Percentiles rank a stretch among this genome's conserved stretches.
Evolutionary conservation across 2,888 invertebrate species (phyloP).

Genomic region (Cosmopolites sordidus): DNA sequence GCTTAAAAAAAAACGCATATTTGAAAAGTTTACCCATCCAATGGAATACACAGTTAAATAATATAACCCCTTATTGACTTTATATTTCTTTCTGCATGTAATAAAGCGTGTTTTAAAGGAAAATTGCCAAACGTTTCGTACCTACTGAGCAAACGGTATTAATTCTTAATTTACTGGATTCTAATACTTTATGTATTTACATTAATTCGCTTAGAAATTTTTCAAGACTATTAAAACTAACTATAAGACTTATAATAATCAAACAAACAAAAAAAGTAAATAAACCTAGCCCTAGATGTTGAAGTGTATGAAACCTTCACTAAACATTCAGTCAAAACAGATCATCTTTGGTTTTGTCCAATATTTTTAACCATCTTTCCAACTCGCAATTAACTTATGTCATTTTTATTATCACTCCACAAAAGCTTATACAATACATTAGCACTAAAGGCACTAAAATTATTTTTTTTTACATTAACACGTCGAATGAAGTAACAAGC

Average conservation of each 20-base stretch:
- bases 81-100: conserved; percentile 10
- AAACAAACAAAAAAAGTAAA: neutral
- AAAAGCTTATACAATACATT: no score
- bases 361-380: neutral
- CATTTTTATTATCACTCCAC: no score
- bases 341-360: conserved; percentile 10
- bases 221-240: neutral
- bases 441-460: no score
- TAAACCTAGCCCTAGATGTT: neutral
- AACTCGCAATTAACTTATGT: no score
- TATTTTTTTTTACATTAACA: no score
- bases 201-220: neutral
- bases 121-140: neutral
- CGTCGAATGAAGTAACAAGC: no score
- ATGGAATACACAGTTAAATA: neutral
- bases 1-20: neutral
- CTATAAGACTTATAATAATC: neutral
- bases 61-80: conserved; percentile 16
- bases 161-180: neutral
- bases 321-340: conserved; percentile 6
- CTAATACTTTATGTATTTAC: neutral
- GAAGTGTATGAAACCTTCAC: no score
- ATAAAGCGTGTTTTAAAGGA: no score
- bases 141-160: neutral
- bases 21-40: neutral